Conservation (phyloP, 2,888 invertebrate species). For the Limnephilus lunatus region DNA sequence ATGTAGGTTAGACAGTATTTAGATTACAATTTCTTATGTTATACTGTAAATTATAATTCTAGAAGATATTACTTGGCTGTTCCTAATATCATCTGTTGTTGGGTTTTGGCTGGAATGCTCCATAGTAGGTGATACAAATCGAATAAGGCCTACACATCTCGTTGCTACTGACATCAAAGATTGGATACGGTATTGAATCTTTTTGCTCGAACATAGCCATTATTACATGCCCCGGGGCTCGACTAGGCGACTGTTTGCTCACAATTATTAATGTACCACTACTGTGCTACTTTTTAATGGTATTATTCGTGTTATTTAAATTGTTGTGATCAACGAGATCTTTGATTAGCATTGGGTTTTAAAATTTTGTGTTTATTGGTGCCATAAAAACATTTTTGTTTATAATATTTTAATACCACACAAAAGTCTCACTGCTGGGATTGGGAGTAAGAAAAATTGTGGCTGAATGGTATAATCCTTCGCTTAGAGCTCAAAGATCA, state of each 20-base stretch:
- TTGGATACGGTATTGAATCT: background rate
- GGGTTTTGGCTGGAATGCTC: background rate
- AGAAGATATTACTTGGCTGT: background rate
- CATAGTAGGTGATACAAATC: background rate
- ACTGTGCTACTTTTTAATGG: background rate
- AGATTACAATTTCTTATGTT: background rate
- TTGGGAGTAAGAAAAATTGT: too few relatives aligned
- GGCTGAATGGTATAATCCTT: too few relatives aligned
- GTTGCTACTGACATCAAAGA: background rate
- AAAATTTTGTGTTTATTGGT: background rate
- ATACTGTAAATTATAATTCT: background rate
- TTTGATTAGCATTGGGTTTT: background rate
- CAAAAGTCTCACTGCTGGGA: background rate
- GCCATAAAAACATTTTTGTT: background rate
- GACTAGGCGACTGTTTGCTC: conserved; percentile 2
- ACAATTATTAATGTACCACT: background rate
- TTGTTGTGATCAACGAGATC: background rate
- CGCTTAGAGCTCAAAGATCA: too few relatives aligned
- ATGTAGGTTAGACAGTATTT: background rate
- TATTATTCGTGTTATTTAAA: background rate
- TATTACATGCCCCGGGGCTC: background rate
- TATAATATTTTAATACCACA: background rate
- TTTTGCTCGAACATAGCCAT: background rate
- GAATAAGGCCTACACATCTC: background rate
- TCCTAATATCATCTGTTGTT: background rate